Base-by-base conservation (phyloP, 37 sponge, comb jelly and placozoan species). In the Lycopodina hypogea region DNA sequence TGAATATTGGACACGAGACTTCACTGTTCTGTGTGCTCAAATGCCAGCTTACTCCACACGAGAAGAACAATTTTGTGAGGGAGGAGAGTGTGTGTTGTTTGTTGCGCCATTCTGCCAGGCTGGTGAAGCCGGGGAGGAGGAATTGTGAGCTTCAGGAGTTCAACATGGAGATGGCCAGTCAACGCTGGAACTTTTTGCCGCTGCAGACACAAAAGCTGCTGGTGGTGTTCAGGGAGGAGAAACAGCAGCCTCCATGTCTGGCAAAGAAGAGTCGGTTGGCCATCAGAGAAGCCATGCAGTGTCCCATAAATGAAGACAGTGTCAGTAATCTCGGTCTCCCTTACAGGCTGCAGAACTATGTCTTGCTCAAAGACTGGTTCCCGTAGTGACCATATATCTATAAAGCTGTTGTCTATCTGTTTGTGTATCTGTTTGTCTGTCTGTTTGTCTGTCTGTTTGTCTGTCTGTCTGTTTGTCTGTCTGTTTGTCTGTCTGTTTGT, bases 21-120 rank as follows among this genome's bases (percentile, higher is more conserved):
- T 86, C 90, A 0, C 90, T 90, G n/a, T 90, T 85, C 73, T 85
- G 86, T 74, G 82, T 85, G 11, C 75, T 90, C 34, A 45, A 67
- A 51, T 50, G 78, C 28, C 77, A 85, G 34, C 82, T 90, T 32
- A 78, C 86, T n/a, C 73, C 78, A 11, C 8, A 78, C 28, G 56
- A 62, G 28, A 82, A 78, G 34, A 71, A 72, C 55, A 51, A 75
- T 12, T 85, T 72, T 36, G 52, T 76, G 35, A 37, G 77, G 38
- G 90, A 90, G 69, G 61, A 26, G n/a, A 81, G 86, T 48, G 82
- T 90, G 15, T 61, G 85, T 8, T 90, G 82, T 56, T 72, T 90
- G 30, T 33, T 90, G 19, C 2, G 34, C 21, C 24, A 40, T 12
- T 79, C 79, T 35, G 86, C 86, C 1, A 74, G 68, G 39, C 71